These are phyloP conservation scores for Oreotrochilus melanogaster DNA, from an alignment of 2,113 vertebrate genomes.

Conservation along the genomic window DNA sequence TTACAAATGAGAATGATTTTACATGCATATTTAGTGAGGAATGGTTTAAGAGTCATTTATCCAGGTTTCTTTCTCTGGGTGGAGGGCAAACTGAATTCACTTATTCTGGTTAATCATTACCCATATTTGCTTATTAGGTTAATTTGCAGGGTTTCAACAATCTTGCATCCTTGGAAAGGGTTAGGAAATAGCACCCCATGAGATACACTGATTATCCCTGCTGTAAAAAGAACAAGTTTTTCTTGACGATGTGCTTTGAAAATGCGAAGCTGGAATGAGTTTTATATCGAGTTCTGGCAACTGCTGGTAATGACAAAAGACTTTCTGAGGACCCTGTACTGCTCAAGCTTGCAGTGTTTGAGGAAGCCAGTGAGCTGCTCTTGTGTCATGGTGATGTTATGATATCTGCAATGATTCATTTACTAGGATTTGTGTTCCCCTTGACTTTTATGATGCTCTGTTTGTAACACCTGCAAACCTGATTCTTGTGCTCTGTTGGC, in stretches of 20 bases:
- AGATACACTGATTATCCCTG: neutral
- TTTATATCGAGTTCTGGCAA: neutral
- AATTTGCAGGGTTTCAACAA: constrained; percentile 13
- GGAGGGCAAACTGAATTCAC: constrained; percentile 50
- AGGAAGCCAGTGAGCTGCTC: neutral
- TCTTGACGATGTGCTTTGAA: neutral
- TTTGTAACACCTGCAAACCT: neutral
- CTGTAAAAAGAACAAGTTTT: neutral
- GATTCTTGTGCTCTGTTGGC: neutral
- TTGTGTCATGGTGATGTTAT: neutral
- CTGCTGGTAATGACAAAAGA: neutral
- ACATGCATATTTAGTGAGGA: neutral
- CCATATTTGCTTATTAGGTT: constrained; percentile 50
- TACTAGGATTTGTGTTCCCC: neutral
- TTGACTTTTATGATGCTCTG: neutral
- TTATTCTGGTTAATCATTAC: constrained; percentile 61
- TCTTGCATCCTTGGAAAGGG: neutral
- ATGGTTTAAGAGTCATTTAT: constrained; percentile 43
- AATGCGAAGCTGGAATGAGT: neutral
- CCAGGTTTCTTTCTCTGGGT: constrained; percentile 1
- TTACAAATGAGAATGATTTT: constrained; percentile 30
- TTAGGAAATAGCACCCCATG: neutral
- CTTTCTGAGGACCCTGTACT: neutral
- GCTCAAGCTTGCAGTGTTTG: neutral
- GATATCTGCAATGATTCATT: neutral